Conservation (phyloP, 2,888 invertebrate genomes). For the Spisula subtruncata region DNA sequence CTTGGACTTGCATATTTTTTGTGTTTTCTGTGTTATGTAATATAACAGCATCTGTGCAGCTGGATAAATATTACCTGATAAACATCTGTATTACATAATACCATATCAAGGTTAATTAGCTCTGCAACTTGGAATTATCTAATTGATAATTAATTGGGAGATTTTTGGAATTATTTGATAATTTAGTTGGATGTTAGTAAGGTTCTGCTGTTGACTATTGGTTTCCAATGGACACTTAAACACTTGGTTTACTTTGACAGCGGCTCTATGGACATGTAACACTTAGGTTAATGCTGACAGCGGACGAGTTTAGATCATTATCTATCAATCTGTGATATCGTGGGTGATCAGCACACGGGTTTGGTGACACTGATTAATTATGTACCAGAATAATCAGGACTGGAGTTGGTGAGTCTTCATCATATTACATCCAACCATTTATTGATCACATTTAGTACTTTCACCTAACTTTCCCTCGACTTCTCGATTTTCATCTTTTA, state of each 20-base stretch:
- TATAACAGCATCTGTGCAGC: not conserved
- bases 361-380: conserved; percentile 59
- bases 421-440: conserved; percentile 2
- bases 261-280: too few species aligned
- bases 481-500: conserved; percentile 12
- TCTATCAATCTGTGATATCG: conserved; percentile 43
- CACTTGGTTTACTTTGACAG: not conserved
- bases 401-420: conserved; percentile 39
- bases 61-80: not conserved
- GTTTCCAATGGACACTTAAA: conserved; percentile 5
- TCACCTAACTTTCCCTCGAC: not conserved
- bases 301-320: conserved; percentile 27
- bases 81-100: not conserved
- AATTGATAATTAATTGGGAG: not conserved
- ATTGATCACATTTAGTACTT: conserved; percentile 3
- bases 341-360: too few species aligned
- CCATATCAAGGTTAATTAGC: not conserved
- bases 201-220: conserved; percentile 13
- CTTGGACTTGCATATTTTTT: not conserved
- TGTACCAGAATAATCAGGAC: conserved; percentile 29
- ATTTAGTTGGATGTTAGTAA: not conserved
- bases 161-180: conserved; percentile 6
- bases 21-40: not conserved
- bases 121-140: not conserved
- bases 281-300: too few species aligned